Conservation (phyloP, 1,140 invertebrate species). For the Calycopis cecrops region DNA sequence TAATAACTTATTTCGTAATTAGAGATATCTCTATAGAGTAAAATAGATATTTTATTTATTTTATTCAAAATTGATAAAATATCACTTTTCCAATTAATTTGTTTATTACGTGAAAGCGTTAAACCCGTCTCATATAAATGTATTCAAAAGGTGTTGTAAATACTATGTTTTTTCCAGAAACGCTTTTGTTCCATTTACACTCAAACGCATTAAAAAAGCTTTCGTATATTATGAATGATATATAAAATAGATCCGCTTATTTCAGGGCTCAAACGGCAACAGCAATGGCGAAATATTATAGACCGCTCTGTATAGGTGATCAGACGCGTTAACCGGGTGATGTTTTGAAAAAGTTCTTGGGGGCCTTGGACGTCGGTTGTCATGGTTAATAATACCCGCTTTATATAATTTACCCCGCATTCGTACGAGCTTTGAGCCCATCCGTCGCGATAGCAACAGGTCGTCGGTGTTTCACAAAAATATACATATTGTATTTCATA, state of each 20-base stretch:
- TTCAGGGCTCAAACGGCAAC: constrained; percentile 33
- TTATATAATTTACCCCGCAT: constrained; percentile 36
- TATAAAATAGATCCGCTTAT: neutral
- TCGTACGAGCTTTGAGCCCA: constrained; percentile 30
- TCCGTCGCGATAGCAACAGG: constrained; percentile 57
- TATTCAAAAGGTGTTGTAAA: no score
- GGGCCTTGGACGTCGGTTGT: constrained; percentile 54
- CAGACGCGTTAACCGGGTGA: constrained; percentile 55
- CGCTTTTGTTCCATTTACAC: no score
- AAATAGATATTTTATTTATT: no score
- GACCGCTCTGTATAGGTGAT: constrained; percentile 60
- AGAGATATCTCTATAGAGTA: no score
- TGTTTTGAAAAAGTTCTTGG: constrained; percentile 58
- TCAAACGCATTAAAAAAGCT: neutral
- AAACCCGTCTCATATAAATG: no score
- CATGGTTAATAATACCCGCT: constrained; percentile 65
- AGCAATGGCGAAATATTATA: constrained; percentile 56
- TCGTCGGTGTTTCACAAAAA: constrained; percentile 33
- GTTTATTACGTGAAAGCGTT: no score
- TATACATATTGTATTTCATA: neutral
- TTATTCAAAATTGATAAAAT: no score
- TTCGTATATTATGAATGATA: constrained; percentile 5
- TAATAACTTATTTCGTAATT: no score
- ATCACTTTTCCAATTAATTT: no score
- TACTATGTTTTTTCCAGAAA: no score